Percentiles rank a stretch among this genome's conserved stretches.
phyloP scores from a whole-genome alignment of 1,140 invertebrate genomes.

The Asobara japonica region DNA sequence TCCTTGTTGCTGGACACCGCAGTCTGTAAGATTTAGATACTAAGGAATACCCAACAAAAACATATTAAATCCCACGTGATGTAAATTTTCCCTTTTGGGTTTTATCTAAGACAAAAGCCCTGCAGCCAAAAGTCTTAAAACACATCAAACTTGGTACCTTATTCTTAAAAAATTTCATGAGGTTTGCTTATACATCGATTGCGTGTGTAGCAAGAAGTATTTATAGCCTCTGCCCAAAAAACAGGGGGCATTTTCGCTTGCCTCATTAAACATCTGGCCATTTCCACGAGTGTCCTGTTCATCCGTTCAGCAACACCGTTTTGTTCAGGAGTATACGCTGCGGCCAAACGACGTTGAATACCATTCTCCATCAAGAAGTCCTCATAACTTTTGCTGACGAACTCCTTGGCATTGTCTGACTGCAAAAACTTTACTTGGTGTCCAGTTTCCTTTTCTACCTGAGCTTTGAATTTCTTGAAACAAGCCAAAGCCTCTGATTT shows the following conservation, averaged over 20 bases:
- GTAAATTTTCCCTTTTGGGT: slow-evolving; percentile 37
- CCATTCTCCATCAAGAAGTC: background rate
- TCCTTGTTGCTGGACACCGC: slow-evolving; percentile 40
- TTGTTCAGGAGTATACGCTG: background rate
- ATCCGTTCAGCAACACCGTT: background rate
- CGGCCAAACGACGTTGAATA: background rate
- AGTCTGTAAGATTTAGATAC: slow-evolving; percentile 45
- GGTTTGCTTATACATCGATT: background rate
- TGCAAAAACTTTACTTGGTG: slow-evolving; percentile 44
- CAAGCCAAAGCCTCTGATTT: slow-evolving; percentile 52
- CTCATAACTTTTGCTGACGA: background rate
- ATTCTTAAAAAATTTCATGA: background rate
- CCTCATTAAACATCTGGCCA: background rate
- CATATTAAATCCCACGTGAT: slow-evolving; percentile 32
- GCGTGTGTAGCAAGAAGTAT: background rate
- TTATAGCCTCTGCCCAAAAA: background rate
- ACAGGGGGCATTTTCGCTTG: background rate
- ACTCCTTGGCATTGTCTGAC: background rate
- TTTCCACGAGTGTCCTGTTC: background rate
- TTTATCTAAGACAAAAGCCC: slow-evolving; percentile 28
- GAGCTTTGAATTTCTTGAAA: slow-evolving; percentile 50
- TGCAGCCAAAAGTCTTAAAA: background rate
- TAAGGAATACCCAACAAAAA: slow-evolving; percentile 43
- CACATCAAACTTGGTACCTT: background rate
- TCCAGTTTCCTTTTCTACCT: slow-evolving; percentile 50